Evolutionary conservation across 2,888 invertebrate species (phyloP).

Genomic region (Epiblema foenella): DNA sequence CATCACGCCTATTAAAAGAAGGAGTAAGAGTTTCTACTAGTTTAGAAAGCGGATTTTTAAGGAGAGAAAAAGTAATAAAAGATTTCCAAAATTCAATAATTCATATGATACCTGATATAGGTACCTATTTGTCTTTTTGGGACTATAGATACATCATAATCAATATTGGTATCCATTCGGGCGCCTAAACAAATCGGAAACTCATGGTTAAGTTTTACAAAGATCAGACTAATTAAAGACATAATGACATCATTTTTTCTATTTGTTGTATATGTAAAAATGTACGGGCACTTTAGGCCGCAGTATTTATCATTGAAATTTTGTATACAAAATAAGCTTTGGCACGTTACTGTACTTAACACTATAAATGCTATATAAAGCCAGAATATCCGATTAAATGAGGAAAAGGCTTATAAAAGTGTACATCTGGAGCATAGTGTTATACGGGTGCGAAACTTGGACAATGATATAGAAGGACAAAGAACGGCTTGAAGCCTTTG

Average conservation of each 20-base stretch:
- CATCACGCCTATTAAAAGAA: too few relatives aligned
- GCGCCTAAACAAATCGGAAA: too few relatives aligned
- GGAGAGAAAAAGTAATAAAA: not conserved
- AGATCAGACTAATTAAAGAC: not conserved
- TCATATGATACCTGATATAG: too few relatives aligned
- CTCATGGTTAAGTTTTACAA: too few relatives aligned
- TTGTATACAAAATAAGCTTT: conserved; percentile 20
- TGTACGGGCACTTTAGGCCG: not conserved
- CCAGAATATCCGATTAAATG: too few relatives aligned
- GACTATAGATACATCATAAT: not conserved
- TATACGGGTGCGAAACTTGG: too few relatives aligned
- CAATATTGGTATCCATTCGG: not conserved
- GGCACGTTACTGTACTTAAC: too few relatives aligned
- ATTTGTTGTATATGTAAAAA: not conserved
- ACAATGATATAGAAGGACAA: too few relatives aligned
- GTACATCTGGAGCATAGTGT: too few relatives aligned
- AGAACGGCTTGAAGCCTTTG: too few relatives aligned
- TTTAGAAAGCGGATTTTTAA: not conserved
- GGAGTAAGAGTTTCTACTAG: not conserved
- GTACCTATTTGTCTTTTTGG: not conserved
- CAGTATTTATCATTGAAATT: not conserved
- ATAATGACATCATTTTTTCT: not conserved
- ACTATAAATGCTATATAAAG: too few relatives aligned
- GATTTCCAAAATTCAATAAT: not conserved
- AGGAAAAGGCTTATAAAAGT: too few relatives aligned